phyloP scores from a whole-genome alignment of 2,797 vertebrate genomes.

The Xyrichtys novacula region DNA sequence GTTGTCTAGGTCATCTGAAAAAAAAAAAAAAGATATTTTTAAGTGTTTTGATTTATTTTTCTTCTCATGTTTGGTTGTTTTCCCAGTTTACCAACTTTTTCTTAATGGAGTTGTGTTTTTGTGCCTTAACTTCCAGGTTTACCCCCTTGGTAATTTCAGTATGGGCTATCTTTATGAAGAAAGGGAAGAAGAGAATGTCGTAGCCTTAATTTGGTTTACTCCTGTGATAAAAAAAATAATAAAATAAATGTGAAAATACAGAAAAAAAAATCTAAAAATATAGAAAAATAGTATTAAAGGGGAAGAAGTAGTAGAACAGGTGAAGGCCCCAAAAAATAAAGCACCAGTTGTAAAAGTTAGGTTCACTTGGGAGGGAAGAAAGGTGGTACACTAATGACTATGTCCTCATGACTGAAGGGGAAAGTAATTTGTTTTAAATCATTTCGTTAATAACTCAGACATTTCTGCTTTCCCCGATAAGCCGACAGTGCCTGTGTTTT shows the following conservation, averaged over 20 bases:
- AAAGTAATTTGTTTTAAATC: slow-evolving; percentile 49
- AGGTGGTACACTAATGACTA: slow-evolving; percentile 30
- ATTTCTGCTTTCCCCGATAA: slow-evolving; percentile 8
- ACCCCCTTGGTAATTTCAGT: slow-evolving; percentile 48
- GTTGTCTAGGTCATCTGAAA: slow-evolving; percentile 67
- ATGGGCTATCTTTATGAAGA: slow-evolving; percentile 50
- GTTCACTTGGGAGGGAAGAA: slow-evolving; percentile 31
- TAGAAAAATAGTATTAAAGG: slow-evolving; percentile 50
- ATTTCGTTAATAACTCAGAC: slow-evolving; percentile 43
- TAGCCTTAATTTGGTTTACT: slow-evolving; percentile 63
- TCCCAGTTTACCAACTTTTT: slow-evolving; percentile 49
- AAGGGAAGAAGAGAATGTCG: slow-evolving; percentile 40
- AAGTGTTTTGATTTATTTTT: slow-evolving; percentile 67
- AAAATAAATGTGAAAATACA: slow-evolving; percentile 49
- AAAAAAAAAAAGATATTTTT: slow-evolving; percentile 80
- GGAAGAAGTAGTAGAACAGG: slow-evolving; percentile 24
- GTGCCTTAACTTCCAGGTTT: slow-evolving; percentile 79
- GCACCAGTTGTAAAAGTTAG: slow-evolving; percentile 61
- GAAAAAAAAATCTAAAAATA: slow-evolving; percentile 50
- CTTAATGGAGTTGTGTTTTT: slow-evolving; percentile 62
- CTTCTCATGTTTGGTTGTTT: slow-evolving; percentile 58
- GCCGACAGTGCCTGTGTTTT: slow-evolving; percentile 60
- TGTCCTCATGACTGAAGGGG: slow-evolving; percentile 10
- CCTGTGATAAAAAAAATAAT: slow-evolving; percentile 54
- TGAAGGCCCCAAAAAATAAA: slow-evolving; percentile 32